Evolutionary conservation across 2,888 invertebrate species (phyloP), one percentile per base, ranked within the genome.

Genomic region (Drosophila dives): DNA sequence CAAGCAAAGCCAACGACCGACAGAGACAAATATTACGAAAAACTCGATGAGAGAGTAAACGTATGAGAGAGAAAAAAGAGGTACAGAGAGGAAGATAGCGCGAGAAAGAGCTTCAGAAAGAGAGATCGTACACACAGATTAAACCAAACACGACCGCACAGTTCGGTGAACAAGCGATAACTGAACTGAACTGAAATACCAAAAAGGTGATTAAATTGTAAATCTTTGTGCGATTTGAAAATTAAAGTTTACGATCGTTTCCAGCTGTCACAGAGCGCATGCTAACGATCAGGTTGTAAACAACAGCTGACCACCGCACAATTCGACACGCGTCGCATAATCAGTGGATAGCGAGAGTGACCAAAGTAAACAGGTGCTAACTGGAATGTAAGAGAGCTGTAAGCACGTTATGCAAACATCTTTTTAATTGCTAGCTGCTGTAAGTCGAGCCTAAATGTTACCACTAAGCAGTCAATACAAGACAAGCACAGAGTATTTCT

Each of bases 191-290:
- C 72, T 75, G 80, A 68, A 78, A 75, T 72, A 72, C 81, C 63
- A 75, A 80, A 86, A 81, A 72, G 75, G 81, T 81, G 81, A 86
- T 88, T 81, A 81, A 86, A 80, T 77, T 86, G 80, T 83, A 86
- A 77, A 75, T 75, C 68, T 74, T 72, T 84, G 62, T 70, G 64
- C 67, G 79, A 81, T 85, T 85, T 77, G 70, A 87, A 85, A 83
- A 85, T 83, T 75, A 86, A 85, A 88, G 75, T 80, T 70, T 62
- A 67, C 76, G 70, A 56, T 34, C 50, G 74, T 72, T 60, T 55
- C 36, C 68, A 78, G 69, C 58, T 59, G 67, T 63, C 69, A 61
- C 33, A 56, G 63, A 56, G 42, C 66, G 58, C 50, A 58, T 36
- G 26, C 56, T 36, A 67, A 50, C 55, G 78, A 77, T 64, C 77